Base-by-base conservation (phyloP, 2,113 vertebrate species). In the Mixornis gularis region DNA sequence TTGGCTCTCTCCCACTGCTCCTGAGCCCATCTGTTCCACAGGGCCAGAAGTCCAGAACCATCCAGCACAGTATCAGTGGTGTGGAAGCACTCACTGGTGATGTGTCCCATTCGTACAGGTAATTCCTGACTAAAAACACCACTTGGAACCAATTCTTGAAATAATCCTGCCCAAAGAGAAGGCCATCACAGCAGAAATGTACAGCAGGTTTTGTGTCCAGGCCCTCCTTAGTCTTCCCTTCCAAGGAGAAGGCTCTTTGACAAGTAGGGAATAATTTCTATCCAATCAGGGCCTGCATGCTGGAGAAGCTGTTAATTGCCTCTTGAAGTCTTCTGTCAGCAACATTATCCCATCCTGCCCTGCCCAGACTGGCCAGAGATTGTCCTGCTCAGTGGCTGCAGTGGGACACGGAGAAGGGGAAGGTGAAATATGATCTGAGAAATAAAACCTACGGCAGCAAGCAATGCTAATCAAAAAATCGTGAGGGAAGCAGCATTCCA, bases 261-360 rank as follows among this genome's bases (percentile, higher is more conserved):
- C 40, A 34, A 55, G 32, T 19, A 53, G 22, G 27, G 55, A 65
- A 70, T 12, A 78, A 66, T 38, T 71, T 11, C 26, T 55, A 26
- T 49, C 55, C 64, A 77, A 1, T 27, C 58, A 71, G 73, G 5
- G 25, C 14, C 78, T 59, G 3, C 34, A 53, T 34, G 69, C 79
- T 90, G 68, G 58, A 93, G 73, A 95, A 93, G 82, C 85, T 85
- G 92, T 88, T 92, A 95, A 96, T 92, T 92, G 79, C 85, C 60
- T 94, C 76, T 3, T 79, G 56, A 11, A 68, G 82, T 41, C 59
- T 87, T 84, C 89, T 93, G 94, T 84, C 87, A 93, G 93, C 91
- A 94, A 89, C 87, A 44, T 63, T 84, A 92, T 89, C 77, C 44
- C 15, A 20, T 71, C 80, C n/a, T 3, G 5, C 38, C 70, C 78